Evolutionary conservation across 2,113 vertebrate species (phyloP).

Genomic region (Podocnemis expansa): DNA sequence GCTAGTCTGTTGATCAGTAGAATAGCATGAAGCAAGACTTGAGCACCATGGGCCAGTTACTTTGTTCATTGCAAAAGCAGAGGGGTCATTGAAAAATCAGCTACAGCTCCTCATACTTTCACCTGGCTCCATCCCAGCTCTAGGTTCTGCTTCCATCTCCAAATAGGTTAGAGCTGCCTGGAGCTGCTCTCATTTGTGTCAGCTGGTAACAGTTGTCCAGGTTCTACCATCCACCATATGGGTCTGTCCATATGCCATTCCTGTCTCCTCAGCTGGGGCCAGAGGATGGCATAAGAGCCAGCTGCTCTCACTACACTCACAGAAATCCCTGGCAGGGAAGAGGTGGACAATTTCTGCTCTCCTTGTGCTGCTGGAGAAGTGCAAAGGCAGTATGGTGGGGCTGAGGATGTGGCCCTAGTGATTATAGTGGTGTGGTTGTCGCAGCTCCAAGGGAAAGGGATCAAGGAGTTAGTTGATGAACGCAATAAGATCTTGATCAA

Average conservation of each 20-base stretch:
- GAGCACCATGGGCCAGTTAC: background rate
- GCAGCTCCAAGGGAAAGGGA: conserved; percentile 3
- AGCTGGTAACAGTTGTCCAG: background rate
- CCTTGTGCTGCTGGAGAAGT: background rate
- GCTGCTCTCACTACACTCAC: rapidly evolving
- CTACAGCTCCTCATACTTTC: background rate
- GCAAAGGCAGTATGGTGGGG: background rate
- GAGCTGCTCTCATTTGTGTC: background rate
- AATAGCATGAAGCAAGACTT: background rate
- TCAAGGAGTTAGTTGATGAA: background rate
- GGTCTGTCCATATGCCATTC: background rate
- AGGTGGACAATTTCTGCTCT: background rate
- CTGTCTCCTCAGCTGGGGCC: background rate
- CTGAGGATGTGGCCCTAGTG: background rate
- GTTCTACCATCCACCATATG: background rate
- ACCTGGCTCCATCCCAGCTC: background rate
- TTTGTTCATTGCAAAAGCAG: background rate
- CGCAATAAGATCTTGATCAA: conserved; percentile 31
- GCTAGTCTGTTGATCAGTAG: background rate
- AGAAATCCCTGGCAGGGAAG: background rate
- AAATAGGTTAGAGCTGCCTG: background rate
- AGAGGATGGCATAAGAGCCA: background rate
- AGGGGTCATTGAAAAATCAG: background rate
- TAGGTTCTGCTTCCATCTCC: background rate
- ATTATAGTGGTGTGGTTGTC: background rate